phyloP scores from a whole-genome alignment of 1,140 invertebrate genomes.

The Drosophila kanapiae region DNA sequence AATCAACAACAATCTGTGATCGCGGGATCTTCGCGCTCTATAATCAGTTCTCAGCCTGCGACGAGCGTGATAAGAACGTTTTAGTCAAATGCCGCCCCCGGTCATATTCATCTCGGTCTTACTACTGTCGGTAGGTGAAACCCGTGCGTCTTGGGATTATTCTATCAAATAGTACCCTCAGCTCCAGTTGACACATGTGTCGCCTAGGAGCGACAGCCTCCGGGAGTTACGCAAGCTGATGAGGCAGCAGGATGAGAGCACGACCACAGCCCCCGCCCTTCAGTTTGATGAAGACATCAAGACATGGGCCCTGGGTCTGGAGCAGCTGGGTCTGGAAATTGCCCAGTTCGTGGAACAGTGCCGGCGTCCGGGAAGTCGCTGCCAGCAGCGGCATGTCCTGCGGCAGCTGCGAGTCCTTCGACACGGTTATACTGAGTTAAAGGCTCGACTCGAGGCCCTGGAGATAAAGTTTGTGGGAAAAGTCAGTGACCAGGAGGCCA shows the following conservation, averaged over 20 bases:
- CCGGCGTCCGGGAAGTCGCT: conserved; percentile 31
- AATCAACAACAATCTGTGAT: conserved; percentile 25
- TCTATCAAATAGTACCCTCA: background rate
- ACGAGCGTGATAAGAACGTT: conserved; percentile 61
- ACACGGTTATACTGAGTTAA: conserved; percentile 33
- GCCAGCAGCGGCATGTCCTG: conserved; percentile 33
- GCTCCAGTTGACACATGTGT: conserved; percentile 21
- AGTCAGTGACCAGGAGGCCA: conserved; percentile 25
- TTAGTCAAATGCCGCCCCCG: conserved; percentile 16
- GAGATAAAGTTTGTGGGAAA: conserved; percentile 29
- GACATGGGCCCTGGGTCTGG: conserved; percentile 28
- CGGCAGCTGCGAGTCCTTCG: conserved; percentile 30
- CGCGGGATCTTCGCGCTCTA: conserved; percentile 22
- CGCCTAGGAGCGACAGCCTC: conserved; percentile 33
- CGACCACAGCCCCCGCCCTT: background rate
- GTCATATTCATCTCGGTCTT: conserved; percentile 26
- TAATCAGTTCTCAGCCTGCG: conserved; percentile 50
- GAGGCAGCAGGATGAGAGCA: conserved; percentile 28
- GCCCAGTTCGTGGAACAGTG: conserved; percentile 45
- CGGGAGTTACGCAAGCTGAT: conserved; percentile 45
- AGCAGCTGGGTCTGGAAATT: conserved; percentile 27
- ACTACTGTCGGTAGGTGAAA: conserved; percentile 34
- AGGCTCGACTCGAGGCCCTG: conserved; percentile 40
- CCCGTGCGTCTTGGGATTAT: background rate
- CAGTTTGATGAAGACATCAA: conserved; percentile 43